Base-by-base conservation (phyloP, 2,797 vertebrate species). In the Glyptemys insculpta region DNA sequence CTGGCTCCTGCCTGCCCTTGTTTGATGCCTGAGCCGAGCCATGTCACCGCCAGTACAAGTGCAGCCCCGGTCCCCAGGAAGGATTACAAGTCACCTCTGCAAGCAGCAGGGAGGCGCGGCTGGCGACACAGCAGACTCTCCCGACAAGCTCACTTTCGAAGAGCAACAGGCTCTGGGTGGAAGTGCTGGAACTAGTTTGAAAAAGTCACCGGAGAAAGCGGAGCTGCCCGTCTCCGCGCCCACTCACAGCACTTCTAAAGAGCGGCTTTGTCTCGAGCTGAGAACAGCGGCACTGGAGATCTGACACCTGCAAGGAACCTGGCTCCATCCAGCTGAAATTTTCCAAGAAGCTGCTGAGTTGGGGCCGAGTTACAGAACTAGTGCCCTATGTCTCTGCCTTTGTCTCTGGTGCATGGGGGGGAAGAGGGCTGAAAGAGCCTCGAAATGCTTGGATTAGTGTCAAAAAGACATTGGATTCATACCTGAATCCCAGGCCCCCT, bases 1-100 rank as follows among this genome's bases (percentile, higher is more conserved):
- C 82, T 5, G 4, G 68, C 92, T 83, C 44, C 95, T 93, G 87
- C 91, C 83, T 50, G 90, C 78, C 52, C 14, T 65, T 90, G 62
- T 90, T 68, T 2, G 15, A 47, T 41, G 29, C 68, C 49, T 12
- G 29, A 21, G 16, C 82, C 2, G 29, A 57, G 80, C 50, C 31
- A 2, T 1, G 3, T 82, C 10, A 8, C 12, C 1, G 10, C 76
- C 86, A 6, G 72, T 10, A 1, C 3, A 41, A 10, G 56, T 56
- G 85, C 68, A 5, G 5, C 52, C 79, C 59, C 5, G 6, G 47
- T 72, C 62, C 78, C 87, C 7, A 57, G 3, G 83, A 53, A 79
- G 79, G 74, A 34, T 12, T 34, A 23, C 59, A 7, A 41, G 34
- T 9, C 27, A 2, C 31, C 12, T 47, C 21, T 15, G 1, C 5